Base-by-base conservation (phyloP, 2,113 vertebrate genomes). In the Pomatorhinus ruficollis region DNA sequence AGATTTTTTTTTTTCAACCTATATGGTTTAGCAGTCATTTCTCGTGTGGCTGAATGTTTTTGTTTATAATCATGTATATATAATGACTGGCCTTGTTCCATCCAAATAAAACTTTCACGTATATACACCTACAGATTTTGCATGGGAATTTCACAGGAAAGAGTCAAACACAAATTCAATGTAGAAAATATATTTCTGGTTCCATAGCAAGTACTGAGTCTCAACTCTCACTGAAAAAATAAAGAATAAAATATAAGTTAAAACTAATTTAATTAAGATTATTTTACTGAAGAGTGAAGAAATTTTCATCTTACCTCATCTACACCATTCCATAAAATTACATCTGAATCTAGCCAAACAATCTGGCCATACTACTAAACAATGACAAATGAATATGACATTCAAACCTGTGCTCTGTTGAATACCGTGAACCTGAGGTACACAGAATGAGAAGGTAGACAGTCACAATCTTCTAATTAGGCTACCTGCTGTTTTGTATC, bases 261-360 rank as follows among this genome's bases (percentile, higher is more conserved):
- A 82, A 64, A 83, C 11, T 87, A 83, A 94, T 89, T 95, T 89
- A 91, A 80, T 95, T 89, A 76, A 89, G 40, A 69, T 21, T 70
- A 68, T 87, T 93, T 96, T 91, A 87, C 52, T 88, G 74, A 87
- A 93, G 54, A 47, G 14, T 75, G 20, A 77, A 69, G 47, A 77
- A 81, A 84, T 65, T 78, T 89, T 40, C n/a, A 52, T 64, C 59
- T 65, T 27, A 50, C 18, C 11, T 53, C 39, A 68, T 49, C 54
- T 24, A 40, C 42, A 31, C 1, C 5, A 1, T 53, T 83, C 21
- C 33, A 28, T 5, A 80, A 17, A 79, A n/a, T 33, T 52, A 50
- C 21, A 0, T 53, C 57, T 71, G 18, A 83, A 50, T 17, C 12
- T 59, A 66, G 24, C 6, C 15, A 60, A 76, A 56, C 8, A 28